phyloP scores from a whole-genome alignment of 1,140 invertebrate genomes.

The Xylocopa sonorina region DNA sequence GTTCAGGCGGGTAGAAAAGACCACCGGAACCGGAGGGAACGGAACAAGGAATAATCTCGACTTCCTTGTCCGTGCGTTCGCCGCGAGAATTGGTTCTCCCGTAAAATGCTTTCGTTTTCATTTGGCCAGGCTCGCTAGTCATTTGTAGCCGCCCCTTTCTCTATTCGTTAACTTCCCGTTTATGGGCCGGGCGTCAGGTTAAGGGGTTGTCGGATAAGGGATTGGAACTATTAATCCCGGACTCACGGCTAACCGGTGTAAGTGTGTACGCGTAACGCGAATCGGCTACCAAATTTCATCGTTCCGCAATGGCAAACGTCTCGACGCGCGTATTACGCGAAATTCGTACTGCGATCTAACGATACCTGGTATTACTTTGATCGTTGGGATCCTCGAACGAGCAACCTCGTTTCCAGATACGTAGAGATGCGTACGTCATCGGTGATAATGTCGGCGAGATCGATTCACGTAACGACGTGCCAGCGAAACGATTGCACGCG shows the following conservation, averaged over 20 bases:
- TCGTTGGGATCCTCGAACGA: constrained; percentile 47
- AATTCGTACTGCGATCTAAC: too few species aligned
- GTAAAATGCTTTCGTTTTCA: constrained; percentile 50
- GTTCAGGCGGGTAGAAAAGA: not conserved
- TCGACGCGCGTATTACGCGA: too few species aligned
- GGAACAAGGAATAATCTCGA: constrained; percentile 47
- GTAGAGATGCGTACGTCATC: constrained; percentile 60
- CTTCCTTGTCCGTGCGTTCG: constrained; percentile 24
- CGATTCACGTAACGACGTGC: constrained; percentile 59
- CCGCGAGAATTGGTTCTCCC: constrained; percentile 18
- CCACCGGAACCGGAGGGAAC: constrained; percentile 28
- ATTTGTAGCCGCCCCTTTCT: not conserved
- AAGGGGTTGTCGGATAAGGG: not conserved
- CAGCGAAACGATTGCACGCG: constrained; percentile 46
- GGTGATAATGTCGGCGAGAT: constrained; percentile 58
- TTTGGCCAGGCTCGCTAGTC: not conserved
- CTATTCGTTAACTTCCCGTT: not conserved
- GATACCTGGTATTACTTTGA: constrained; percentile 54
- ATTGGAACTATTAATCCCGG: not conserved
- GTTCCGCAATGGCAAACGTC: too few species aligned
- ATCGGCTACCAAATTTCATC: not conserved
- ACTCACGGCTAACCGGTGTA: too few species aligned
- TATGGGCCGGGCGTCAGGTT: not conserved
- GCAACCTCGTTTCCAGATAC: constrained; percentile 52
- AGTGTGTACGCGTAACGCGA: not conserved